Conservation (phyloP, 1,140 invertebrate genomes). For the Sminthurides bifidus region DNA sequence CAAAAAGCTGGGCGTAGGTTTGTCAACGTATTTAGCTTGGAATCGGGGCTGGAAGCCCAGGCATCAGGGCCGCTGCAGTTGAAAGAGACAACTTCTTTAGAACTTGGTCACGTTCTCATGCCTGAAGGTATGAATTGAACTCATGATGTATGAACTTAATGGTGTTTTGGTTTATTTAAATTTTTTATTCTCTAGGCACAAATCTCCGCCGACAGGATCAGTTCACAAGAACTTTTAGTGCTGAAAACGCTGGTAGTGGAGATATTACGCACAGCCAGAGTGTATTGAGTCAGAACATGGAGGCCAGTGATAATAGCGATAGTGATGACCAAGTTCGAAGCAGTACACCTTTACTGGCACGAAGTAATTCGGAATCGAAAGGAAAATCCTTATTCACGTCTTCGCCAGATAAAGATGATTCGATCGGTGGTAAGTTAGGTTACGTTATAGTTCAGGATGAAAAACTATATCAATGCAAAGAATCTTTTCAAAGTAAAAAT, state of each 20-base stretch:
- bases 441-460: constrained; percentile 24
- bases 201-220: constrained; percentile 16
- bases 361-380: background rate
- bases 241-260: constrained; percentile 5
- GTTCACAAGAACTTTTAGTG: constrained; percentile 36
- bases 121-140: constrained; percentile 13
- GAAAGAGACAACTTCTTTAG: constrained; percentile 22
- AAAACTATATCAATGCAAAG: constrained; percentile 5
- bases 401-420: too few relatives aligned
- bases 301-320: constrained; percentile 22
- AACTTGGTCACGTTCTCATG: constrained; percentile 17
- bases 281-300: background rate
- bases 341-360: constrained; percentile 20
- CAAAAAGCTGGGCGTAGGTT: constrained; percentile 8
- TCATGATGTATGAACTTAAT: background rate
- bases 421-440: too few relatives aligned
- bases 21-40: constrained; percentile 23
- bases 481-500: background rate
- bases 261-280: background rate
- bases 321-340: constrained; percentile 22
- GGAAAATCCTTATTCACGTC: too few relatives aligned
- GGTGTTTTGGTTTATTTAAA: background rate
- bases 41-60: constrained; percentile 20
- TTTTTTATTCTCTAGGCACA: background rate
- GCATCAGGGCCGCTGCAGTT: constrained; percentile 17